A percentile compares a stretch with the other conserved stretches of the same genome.
These are phyloP conservation scores for Taphrorychus bicolor DNA, from an alignment of 2,888 invertebrate genomes.

Conservation along the genomic window DNA sequence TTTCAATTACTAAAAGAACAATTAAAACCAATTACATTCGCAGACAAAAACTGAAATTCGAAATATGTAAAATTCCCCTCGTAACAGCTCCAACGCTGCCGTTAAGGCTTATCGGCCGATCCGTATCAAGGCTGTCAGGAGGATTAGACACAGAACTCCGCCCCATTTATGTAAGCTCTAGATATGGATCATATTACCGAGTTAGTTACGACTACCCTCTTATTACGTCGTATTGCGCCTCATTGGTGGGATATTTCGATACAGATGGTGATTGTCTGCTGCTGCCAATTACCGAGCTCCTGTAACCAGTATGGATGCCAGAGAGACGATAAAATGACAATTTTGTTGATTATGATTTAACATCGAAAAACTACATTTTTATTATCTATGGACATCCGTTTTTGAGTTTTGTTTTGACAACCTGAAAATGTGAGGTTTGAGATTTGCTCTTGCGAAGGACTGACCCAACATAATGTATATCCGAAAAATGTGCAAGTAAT, in stretches of 20 bases:
- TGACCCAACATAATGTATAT: no score
- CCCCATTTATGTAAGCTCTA: slow-evolving; percentile 50
- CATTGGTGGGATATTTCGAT: slow-evolving; percentile 20
- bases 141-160: slow-evolving; percentile 44
- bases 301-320: not conserved
- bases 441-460: no score
- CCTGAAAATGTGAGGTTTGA: no score
- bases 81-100: not conserved
- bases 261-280: not conserved
- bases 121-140: slow-evolving; percentile 29
- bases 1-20: slow-evolving; percentile 3
- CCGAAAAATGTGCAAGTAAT: no score
- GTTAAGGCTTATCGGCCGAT: slow-evolving; percentile 18
- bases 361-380: no score
- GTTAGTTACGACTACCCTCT: slow-evolving; percentile 30
- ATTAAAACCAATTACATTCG: not conserved
- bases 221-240: slow-evolving; percentile 18
- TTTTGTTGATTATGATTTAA: no score
- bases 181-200: slow-evolving; percentile 37
- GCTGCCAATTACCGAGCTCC: not conserved
- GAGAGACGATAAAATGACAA: no score
- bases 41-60: not conserved
- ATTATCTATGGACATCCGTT: no score
- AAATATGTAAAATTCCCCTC: not conserved
- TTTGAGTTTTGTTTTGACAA: no score